Conservation (phyloP, 2,113 vertebrate species). For the Microcebus tavaratra region DNA sequence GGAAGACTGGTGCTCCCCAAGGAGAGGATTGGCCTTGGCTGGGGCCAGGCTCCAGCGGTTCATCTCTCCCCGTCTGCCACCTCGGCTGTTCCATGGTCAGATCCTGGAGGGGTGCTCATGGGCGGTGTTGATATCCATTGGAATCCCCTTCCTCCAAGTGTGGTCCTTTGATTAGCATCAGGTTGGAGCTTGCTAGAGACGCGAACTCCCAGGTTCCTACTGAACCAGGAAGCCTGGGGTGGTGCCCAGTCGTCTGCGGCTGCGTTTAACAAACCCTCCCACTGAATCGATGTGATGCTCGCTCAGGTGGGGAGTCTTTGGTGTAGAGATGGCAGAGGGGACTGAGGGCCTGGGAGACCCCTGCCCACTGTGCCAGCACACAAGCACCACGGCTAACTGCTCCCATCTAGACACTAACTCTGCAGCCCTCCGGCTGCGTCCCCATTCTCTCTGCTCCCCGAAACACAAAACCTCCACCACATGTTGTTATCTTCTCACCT, state of each 20-base stretch:
- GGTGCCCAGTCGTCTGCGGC: neutral
- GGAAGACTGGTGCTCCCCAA: neutral
- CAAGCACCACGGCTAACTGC: neutral
- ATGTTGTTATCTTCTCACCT: neutral
- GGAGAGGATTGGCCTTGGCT: neutral
- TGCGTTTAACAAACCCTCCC: neutral
- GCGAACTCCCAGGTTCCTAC: neutral
- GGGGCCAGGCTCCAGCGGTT: neutral
- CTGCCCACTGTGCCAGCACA: too few species aligned
- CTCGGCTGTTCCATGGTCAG: neutral
- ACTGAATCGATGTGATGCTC: neutral
- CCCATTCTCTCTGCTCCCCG: neutral
- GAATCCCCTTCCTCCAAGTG: neutral
- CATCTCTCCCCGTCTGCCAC: neutral
- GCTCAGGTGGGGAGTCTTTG: neutral
- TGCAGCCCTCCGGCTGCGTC: neutral
- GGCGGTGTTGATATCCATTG: accelerated
- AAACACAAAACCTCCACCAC: neutral
- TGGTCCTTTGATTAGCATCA: neutral
- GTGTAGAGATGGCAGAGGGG: too few species aligned
- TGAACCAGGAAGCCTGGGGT: neutral
- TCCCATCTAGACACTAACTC: neutral
- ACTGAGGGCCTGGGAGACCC: neutral
- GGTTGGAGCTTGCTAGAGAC: neutral
- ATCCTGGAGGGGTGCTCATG: neutral